Percentiles rank a stretch among this genome's conserved stretches.
Conservation (phyloP, 2,113 vertebrate genomes). For the Nycticryphes semicollaris region DNA sequence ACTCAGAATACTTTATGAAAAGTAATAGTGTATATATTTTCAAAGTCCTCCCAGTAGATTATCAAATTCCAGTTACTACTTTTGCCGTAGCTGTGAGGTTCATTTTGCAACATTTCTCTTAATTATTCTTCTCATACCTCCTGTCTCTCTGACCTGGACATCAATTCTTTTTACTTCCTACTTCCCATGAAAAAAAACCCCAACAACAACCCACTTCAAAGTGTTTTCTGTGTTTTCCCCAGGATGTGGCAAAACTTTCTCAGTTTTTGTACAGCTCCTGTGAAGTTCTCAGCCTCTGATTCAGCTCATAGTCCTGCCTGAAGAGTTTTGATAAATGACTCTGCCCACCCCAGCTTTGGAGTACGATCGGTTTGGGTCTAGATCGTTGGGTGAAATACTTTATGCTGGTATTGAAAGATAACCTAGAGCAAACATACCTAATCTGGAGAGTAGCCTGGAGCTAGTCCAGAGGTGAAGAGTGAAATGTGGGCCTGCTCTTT, state of each 20-base stretch:
- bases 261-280: background rate
- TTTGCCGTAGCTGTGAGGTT: background rate
- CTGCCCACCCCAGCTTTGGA: background rate
- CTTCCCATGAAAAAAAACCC: fast-evolving
- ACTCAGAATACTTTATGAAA: background rate
- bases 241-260: background rate
- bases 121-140: background rate
- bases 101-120: background rate
- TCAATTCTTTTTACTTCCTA: background rate
- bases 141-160: background rate
- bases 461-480: background rate
- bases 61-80: background rate
- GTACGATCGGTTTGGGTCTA: background rate
- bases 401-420: background rate
- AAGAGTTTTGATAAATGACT: background rate
- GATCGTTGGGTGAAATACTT: background rate
- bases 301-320: background rate
- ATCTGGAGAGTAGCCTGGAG: background rate
- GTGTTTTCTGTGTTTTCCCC: background rate
- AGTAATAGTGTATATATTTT: background rate
- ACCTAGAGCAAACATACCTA: background rate
- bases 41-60: background rate
- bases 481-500: background rate
- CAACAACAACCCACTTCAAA: background rate
- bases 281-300: background rate